These are phyloP conservation scores for Dendronephthya gigantea DNA, from an alignment of 64 coral and sea anemone species.

Conservation along the genomic window DNA sequence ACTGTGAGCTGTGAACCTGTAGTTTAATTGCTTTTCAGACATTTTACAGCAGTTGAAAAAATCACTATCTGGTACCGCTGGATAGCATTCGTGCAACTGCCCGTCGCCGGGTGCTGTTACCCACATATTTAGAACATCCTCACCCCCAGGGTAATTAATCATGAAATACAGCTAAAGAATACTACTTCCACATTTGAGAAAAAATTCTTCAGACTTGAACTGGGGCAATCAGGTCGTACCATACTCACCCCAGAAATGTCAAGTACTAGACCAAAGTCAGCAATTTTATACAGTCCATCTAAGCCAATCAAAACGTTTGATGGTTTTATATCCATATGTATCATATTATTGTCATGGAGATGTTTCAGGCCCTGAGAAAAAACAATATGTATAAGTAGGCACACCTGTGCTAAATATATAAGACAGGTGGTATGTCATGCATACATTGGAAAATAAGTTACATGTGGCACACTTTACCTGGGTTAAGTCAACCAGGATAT, in stretches of 20 bases:
- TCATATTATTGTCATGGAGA: slow-evolving; percentile 77
- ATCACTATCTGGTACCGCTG: no score
- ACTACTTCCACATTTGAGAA: no score
- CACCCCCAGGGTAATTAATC: no score
- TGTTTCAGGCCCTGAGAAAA: slow-evolving; percentile 78
- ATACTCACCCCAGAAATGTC: slow-evolving; percentile 69
- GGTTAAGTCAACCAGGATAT: slow-evolving; percentile 28
- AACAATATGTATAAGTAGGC: neutral
- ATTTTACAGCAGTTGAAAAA: no score
- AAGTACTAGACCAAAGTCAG: slow-evolving; percentile 94
- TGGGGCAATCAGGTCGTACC: neutral
- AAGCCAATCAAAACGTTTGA: slow-evolving; percentile 82
- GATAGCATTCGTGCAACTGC: no score
- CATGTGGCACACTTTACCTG: neutral
- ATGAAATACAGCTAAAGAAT: no score
- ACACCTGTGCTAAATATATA: no score
- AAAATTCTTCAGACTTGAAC: neutral
- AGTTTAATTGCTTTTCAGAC: no score
- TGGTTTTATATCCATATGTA: slow-evolving; percentile 98
- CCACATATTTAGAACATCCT: no score
- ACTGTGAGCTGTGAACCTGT: no score
- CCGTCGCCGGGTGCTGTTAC: no score
- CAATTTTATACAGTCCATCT: slow-evolving; percentile 90
- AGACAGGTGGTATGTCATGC: no score
- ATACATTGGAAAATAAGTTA: neutral